Evolutionary conservation across 1,140 invertebrate genomes (phyloP), one percentile per base, ranked within the genome.

Genomic region (Nasonia giraulti): DNA sequence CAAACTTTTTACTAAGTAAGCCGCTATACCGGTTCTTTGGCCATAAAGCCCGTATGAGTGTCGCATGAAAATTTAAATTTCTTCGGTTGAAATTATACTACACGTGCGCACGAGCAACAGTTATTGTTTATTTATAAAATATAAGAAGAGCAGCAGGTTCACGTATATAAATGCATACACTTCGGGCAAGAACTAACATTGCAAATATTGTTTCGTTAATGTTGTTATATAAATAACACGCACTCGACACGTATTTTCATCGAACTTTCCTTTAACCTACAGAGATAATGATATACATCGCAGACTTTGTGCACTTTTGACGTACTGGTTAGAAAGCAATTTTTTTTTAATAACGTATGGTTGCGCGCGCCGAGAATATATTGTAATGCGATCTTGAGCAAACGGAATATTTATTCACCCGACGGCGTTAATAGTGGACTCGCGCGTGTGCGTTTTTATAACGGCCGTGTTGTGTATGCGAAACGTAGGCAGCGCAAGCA

Each of bases 321-420:
- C 55, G 7, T 2, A 71, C 68, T 37, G 5, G 27, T 27, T 37
- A 0, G 12, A 71, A 71, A 17, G 68, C 27, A 31, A 31, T 71
- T 71, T 31, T 7, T 6, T 66, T 66, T 71, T 33, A 62, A 62
- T 62, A 6, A n/a, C 6, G 17, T 27, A 27, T n/a, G 20, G 20
- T 55, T 62, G 55, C 20, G 20, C 20, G 17, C 33, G 0, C n/a
- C 1, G 17, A n/a, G 55, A 62, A 62, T 62, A 62, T 62, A 62
- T 62, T 62, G 23, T 31, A 71, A 71, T 31, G 10, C 68, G 68
- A 71, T 71, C 68, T 71, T 71, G 31, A 27, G 68, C 62, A 71
- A 71, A 31, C 68, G 27, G 8, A 71, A 71, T 31, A 3, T n/a
- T 5, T 71, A 71, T 68, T 68, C 23, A 68, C 8, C 66, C n/a